Percentiles rank a stretch among this genome's conserved stretches.
These are phyloP conservation scores for Amblyopsis hoosieri DNA, from an alignment of 2,797 vertebrate species.

Conservation along the genomic window DNA sequence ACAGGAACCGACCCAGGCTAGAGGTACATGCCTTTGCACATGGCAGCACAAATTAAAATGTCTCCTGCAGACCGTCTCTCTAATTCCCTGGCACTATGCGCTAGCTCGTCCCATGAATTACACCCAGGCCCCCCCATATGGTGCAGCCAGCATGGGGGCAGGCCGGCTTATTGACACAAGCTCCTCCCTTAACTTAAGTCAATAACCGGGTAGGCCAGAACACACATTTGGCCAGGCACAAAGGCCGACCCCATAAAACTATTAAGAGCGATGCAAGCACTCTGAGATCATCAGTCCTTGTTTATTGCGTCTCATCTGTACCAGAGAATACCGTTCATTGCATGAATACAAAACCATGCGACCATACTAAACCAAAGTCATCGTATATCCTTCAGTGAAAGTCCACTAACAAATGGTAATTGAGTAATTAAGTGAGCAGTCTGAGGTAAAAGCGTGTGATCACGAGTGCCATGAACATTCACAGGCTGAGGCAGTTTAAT, in stretches of 20 bases:
- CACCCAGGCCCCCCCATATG: constrained; percentile 67
- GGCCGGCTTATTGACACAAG: constrained; percentile 69
- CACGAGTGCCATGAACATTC: neutral
- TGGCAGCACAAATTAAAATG: constrained; percentile 83
- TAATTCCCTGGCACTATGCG: constrained; percentile 81
- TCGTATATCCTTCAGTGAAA: neutral
- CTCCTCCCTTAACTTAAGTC: constrained; percentile 64
- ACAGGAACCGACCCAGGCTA: constrained; percentile 67
- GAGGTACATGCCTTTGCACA: constrained; percentile 82
- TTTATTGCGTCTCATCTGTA: constrained; percentile 6
- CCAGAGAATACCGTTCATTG: constrained; percentile 11
- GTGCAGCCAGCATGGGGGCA: constrained; percentile 69
- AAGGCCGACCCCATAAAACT: constrained; percentile 25
- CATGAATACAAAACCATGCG: neutral
- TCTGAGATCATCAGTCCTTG: constrained; percentile 2
- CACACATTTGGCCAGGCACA: constrained; percentile 41
- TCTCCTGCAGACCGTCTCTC: constrained; percentile 74
- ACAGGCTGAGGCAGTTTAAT: neutral
- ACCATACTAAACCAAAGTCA: too few relatives aligned
- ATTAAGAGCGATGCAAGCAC: constrained; percentile 22
- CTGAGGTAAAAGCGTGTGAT: constrained; percentile 12
- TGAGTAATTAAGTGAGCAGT: too few relatives aligned
- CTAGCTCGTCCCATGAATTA: constrained; percentile 74
- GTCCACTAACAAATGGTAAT: neutral
- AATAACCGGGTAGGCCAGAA: constrained; percentile 53